These are phyloP conservation scores for Drosophila hamatofila DNA, from an alignment of 2,888 invertebrate species.

Conservation along the genomic window DNA sequence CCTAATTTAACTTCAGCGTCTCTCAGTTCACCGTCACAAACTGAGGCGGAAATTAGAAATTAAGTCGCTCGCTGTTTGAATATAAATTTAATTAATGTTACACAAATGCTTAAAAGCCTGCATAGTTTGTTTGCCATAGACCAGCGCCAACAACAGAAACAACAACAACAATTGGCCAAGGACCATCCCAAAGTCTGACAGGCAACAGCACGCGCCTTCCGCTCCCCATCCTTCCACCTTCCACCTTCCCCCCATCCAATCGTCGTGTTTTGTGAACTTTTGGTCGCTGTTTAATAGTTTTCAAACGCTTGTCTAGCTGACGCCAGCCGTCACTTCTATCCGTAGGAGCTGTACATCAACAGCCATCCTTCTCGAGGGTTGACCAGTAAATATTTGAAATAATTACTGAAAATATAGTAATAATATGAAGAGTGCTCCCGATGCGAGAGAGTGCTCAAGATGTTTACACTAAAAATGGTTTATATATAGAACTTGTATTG, in stretches of 20 bases:
- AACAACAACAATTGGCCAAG: slow-evolving; percentile 32
- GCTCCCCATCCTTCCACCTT: slow-evolving; percentile 42
- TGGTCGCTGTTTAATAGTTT: slow-evolving; percentile 79
- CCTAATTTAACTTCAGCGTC: slow-evolving; percentile 45
- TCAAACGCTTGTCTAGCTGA: slow-evolving; percentile 79
- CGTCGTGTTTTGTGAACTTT: slow-evolving; percentile 67
- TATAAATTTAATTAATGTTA: slow-evolving; percentile 81
- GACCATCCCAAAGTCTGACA: slow-evolving; percentile 65
- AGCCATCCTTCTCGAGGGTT: slow-evolving; percentile 50
- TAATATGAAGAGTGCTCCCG: neutral
- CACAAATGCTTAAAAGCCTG: slow-evolving; percentile 80
- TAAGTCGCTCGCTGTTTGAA: slow-evolving; percentile 81
- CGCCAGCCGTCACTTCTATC: slow-evolving; percentile 70
- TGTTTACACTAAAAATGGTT: neutral
- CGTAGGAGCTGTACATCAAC: neutral
- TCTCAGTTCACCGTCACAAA: slow-evolving; percentile 54
- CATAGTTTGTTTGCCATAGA: slow-evolving; percentile 74
- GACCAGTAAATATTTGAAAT: slow-evolving; percentile 28
- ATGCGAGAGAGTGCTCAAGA: neutral
- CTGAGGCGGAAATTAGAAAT: slow-evolving; percentile 78
- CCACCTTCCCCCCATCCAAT: too few relatives aligned
- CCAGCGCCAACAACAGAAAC: slow-evolving; percentile 45
- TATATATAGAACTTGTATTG: neutral
- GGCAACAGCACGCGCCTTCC: slow-evolving; percentile 78
- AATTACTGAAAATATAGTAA: neutral